These are phyloP conservation scores for Myotis lucifugus DNA, from an alignment of 2,113 vertebrate species.

Conservation along the genomic window DNA sequence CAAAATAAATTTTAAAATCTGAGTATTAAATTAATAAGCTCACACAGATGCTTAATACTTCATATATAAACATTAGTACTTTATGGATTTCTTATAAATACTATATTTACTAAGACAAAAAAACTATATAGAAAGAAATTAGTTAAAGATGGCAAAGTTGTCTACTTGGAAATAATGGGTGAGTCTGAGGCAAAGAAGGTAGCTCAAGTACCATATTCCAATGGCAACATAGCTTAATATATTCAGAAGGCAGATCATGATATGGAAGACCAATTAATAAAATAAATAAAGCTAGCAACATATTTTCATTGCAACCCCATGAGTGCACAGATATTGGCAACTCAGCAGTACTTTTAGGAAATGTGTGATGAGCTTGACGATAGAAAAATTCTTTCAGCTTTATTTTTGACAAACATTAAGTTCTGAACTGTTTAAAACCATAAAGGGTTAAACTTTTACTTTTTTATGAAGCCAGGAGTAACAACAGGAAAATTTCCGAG, in stretches of 20 bases:
- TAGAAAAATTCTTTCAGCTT: background rate
- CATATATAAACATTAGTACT: background rate
- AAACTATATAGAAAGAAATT: background rate
- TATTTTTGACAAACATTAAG: background rate
- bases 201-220: background rate
- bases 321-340: background rate
- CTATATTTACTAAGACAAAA: background rate
- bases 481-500: background rate
- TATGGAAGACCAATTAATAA: background rate
- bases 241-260: background rate
- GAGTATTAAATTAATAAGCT: background rate
- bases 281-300: background rate
- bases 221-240: background rate
- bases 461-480: background rate
- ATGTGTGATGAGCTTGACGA: background rate
- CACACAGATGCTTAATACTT: background rate
- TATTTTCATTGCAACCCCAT: background rate
- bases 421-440: background rate
- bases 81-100: background rate
- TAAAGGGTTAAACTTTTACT: background rate
- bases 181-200: background rate
- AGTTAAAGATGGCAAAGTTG: background rate
- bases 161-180: background rate
- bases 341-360: background rate
- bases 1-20: background rate